Conservation (phyloP, 2,888 invertebrate genomes). For the Dolichomitus sp. region DNA sequence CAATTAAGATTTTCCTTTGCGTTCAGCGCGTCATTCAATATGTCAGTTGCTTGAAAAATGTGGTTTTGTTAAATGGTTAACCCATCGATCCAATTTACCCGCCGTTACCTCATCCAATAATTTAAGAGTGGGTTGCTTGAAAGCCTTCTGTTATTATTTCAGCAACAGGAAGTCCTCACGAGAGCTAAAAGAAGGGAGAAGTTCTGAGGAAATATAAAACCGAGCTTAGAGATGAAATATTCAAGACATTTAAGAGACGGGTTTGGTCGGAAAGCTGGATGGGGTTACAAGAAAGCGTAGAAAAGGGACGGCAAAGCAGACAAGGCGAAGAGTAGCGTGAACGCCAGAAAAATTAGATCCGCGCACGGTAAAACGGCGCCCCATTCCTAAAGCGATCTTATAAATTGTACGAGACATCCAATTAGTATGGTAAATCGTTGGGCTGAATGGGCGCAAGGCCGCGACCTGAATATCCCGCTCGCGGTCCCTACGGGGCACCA, state of each 20-base stretch:
- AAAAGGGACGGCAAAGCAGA: conserved; percentile 24
- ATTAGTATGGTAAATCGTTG: conserved; percentile 73
- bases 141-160: conserved; percentile 41
- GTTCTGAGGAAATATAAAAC: conserved; percentile 42
- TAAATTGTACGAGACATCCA: conserved; percentile 75
- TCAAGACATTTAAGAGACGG: conserved; percentile 61
- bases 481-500: conserved; percentile 58
- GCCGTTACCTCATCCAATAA: background rate
- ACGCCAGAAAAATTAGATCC: conserved; percentile 70
- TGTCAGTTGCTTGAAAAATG: no score
- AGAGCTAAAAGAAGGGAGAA: conserved; percentile 31
- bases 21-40: no score
- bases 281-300: conserved; percentile 54
- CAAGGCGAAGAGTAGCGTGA: conserved; percentile 41
- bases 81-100: no score
- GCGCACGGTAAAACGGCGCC: conserved; percentile 59
- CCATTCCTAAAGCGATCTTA: conserved; percentile 68
- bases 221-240: conserved; percentile 69
- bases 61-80: no score
- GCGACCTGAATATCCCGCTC: conserved; percentile 52
- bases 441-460: conserved; percentile 52
- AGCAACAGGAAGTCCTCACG: conserved; percentile 11
- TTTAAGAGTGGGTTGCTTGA: background rate
- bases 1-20: no score
- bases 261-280: conserved; percentile 38